Evolutionary conservation across 92 coral and sea anemone species (phyloP).

Genomic region (Desmophyllum pertusum): DNA sequence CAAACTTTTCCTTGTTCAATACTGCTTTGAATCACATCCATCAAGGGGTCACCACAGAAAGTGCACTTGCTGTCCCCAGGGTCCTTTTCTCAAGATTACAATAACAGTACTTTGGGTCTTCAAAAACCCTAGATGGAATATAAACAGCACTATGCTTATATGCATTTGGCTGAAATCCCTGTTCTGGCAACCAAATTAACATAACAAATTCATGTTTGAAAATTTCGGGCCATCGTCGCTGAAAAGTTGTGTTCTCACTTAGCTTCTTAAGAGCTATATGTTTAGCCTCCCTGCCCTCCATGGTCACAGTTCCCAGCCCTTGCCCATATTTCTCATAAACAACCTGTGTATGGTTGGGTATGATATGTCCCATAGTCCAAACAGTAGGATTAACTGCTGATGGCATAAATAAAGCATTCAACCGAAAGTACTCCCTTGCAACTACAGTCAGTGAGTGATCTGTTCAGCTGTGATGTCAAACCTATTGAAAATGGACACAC

Average conservation of each 20-base stretch:
- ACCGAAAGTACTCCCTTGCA: conserved; percentile 49
- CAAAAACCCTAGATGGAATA: conserved; percentile 45
- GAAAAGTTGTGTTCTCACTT: conserved; percentile 44
- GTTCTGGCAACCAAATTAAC: too few species aligned
- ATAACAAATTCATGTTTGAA: conserved; percentile 50
- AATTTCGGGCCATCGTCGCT: conserved; percentile 47
- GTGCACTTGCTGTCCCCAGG: conserved; percentile 39
- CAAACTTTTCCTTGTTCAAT: conserved; percentile 16
- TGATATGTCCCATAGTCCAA: conserved; percentile 54
- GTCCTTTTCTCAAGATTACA: conserved; percentile 44
- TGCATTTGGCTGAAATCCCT: conserved; percentile 26
- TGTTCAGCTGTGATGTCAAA: conserved; percentile 56
- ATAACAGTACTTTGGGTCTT: conserved; percentile 50
- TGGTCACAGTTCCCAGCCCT: conserved; percentile 57
- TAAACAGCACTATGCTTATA: conserved; percentile 36
- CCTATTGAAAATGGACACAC: conserved; percentile 43
- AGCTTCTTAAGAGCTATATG: conserved; percentile 50
- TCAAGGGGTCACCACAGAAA: conserved; percentile 37
- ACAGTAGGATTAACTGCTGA: conserved; percentile 47
- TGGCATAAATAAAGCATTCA: conserved; percentile 58
- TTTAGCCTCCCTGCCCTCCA: conserved; percentile 64
- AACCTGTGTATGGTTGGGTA: conserved; percentile 51
- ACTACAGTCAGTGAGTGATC: conserved; percentile 26
- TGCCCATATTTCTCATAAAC: conserved; percentile 42
- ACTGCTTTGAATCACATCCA: conserved; percentile 13